phyloP scores from a whole-genome alignment of 2,113 vertebrate species.

The Synodontis membranacea region DNA sequence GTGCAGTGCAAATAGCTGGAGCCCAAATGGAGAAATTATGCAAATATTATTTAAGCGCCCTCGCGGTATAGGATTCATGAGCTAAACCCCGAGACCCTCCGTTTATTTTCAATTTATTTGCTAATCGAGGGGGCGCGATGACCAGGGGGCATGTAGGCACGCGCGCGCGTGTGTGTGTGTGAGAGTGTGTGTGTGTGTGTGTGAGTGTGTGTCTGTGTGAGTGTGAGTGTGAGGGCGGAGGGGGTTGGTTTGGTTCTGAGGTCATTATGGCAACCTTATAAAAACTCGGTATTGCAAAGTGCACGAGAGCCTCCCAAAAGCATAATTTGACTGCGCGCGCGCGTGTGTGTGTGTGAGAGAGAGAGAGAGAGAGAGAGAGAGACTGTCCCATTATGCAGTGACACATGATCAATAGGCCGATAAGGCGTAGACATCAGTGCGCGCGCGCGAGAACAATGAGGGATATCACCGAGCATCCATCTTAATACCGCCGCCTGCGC shows the following conservation, averaged over 20 bases:
- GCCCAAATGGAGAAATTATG: constrained; percentile 98
- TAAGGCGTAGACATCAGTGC: constrained; percentile 99
- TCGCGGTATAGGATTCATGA: constrained; percentile 93
- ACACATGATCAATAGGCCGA: constrained; percentile 99
- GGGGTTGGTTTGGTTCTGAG: not conserved
- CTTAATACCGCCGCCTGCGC: constrained; percentile 99
- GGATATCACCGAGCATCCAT: constrained; percentile 99
- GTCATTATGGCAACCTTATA: constrained; percentile 21
- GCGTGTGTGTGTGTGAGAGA: not conserved
- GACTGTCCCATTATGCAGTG: constrained; percentile 95
- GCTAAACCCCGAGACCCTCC: constrained; percentile 85
- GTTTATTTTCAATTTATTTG: constrained; percentile 99
- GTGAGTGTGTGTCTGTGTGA: no score
- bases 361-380: constrained; percentile 49
- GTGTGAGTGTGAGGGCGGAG: not conserved
- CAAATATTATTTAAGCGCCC: constrained; percentile 99
- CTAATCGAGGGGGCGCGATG: constrained; percentile 97
- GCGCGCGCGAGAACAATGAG: constrained; percentile 99
- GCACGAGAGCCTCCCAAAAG: constrained; percentile 15
- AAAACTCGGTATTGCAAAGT: constrained; percentile 35
- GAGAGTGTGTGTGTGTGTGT: constrained; percentile 9
- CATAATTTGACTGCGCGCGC: not conserved
- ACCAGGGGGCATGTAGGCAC: constrained; percentile 85
- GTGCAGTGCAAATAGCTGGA: constrained; percentile 95
- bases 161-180: not conserved